Evolutionary conservation across 2,113 vertebrate species (phyloP), one percentile per base, ranked within the genome.

Genomic region (Marmota monax): DNA sequence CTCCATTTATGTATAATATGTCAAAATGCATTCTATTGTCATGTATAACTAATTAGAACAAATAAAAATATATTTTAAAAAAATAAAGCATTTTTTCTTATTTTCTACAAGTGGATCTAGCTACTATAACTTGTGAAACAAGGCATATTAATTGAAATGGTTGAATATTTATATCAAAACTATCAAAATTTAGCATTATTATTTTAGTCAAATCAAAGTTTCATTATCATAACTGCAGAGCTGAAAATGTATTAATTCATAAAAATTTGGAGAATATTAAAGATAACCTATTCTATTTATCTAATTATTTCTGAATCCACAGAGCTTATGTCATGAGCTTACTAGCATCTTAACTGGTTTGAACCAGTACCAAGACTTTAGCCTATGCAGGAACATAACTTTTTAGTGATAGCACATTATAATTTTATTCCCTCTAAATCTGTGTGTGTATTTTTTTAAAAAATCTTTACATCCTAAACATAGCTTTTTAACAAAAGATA

Each of bases 151-250:
- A 70, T 42, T 76, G 23, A 92, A 76, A 70, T 70, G 23, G 13
- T 74, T 20, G 17, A 70, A 84, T 67, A 39, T 37, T 82, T 74
- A 32, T 76, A 11, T 63, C 14, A n/a, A 63, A 67, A 91, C 70
- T 76, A 45, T 61, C 53, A 42, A 51, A 69, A 77, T 77, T 77
- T 90, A 86, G 69, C 61, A 74, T 11, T 80, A 61, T 74, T 1
- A 51, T 51, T 69, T 93, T 74, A 86, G 74, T 73, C 53, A 86
- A 90, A 90, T 74, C 18, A 79, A 23, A 88, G 9, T 73, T 93
- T 39, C 5, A 85, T 39, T 77, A 72, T 74, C 58, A 74, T 72
- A 78, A 51, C 63, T 84, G 70, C n/a, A 69, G 29, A 84, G 22
- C 17, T 84, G 29, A 73, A 84, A 87, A 56, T 53, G 37, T 29